Conservation (phyloP, 2,797 vertebrate species). For the Cirrhinus molitorella region DNA sequence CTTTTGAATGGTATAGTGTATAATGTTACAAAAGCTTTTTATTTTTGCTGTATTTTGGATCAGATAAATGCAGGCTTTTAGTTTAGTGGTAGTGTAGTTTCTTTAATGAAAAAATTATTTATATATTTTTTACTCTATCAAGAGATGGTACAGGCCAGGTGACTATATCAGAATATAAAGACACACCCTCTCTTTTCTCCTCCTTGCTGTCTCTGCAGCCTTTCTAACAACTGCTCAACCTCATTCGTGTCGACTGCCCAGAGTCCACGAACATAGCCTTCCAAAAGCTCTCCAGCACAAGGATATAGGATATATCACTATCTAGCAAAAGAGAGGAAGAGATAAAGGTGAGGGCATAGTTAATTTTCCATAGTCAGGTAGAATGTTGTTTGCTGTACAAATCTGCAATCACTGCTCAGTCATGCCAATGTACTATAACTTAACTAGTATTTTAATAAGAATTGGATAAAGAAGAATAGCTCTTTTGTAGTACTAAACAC, state of each 20-base stretch:
- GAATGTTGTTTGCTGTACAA: slow-evolving; percentile 10
- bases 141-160: slow-evolving; percentile 41
- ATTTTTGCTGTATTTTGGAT: no score
- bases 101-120: neutral
- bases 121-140: neutral
- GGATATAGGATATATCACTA: slow-evolving; percentile 10
- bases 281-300: slow-evolving; percentile 25
- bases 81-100: no score
- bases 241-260: slow-evolving; percentile 82
- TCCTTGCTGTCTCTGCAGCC: slow-evolving; percentile 58
- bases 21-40: no score
- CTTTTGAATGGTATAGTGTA: no score
- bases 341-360: slow-evolving; percentile 35
- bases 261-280: slow-evolving; percentile 75
- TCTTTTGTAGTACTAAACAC: neutral
- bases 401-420: slow-evolving; percentile 33
- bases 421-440: neutral
- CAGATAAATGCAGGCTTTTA: no score
- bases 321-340: slow-evolving; percentile 8
- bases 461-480: neutral
- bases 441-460: neutral
- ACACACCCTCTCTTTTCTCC: slow-evolving; percentile 70
- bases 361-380: slow-evolving; percentile 1
- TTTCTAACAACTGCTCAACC: slow-evolving; percentile 63
- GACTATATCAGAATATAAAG: slow-evolving; percentile 58